A percentile compares a stretch with the other conserved stretches of the same genome.
These are phyloP conservation scores for Acrocephalus scirpaceus DNA, from an alignment of 2,797 vertebrate species.

Conservation along the genomic window DNA sequence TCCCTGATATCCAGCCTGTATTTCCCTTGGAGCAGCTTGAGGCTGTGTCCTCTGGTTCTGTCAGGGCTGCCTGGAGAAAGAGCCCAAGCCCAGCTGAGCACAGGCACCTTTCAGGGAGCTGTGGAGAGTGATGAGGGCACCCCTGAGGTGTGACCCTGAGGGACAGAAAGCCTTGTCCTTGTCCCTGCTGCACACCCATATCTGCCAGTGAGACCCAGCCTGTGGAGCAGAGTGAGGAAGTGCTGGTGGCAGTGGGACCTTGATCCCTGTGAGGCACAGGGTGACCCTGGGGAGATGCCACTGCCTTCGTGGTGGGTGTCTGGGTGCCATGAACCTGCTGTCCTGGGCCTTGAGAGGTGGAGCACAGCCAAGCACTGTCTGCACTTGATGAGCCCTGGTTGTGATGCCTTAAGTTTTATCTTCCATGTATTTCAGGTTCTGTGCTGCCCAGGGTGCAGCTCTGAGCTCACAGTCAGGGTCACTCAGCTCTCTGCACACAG, in stretches of 20 bases:
- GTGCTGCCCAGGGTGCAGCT: too few species aligned
- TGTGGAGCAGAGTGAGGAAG: accelerated
- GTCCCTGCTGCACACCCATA: accelerated
- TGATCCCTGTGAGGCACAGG: background rate
- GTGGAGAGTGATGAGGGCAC: too few species aligned
- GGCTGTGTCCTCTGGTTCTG: too few species aligned
- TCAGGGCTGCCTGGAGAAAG: too few species aligned
- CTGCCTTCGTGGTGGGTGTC: accelerated
- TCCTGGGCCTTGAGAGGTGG: background rate
- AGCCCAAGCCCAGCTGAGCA: too few species aligned
- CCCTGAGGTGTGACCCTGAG: too few species aligned
- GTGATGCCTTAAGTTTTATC: background rate
- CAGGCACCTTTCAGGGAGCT: too few species aligned
- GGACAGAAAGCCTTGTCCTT: background rate
- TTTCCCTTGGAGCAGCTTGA: too few species aligned
- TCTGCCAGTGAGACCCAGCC: background rate
- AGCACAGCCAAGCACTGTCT: background rate
- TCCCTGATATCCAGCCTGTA: too few species aligned
- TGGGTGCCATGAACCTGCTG: background rate
- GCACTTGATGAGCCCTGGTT: accelerated
- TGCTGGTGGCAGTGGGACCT: background rate
- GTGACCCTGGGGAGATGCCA: background rate
- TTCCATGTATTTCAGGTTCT: too few species aligned
- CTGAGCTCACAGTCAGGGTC: too few species aligned
- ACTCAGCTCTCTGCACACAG: too few species aligned